phyloP scores from a whole-genome alignment of 1,140 invertebrate species.

The Brevipalpus yothersi region DNA sequence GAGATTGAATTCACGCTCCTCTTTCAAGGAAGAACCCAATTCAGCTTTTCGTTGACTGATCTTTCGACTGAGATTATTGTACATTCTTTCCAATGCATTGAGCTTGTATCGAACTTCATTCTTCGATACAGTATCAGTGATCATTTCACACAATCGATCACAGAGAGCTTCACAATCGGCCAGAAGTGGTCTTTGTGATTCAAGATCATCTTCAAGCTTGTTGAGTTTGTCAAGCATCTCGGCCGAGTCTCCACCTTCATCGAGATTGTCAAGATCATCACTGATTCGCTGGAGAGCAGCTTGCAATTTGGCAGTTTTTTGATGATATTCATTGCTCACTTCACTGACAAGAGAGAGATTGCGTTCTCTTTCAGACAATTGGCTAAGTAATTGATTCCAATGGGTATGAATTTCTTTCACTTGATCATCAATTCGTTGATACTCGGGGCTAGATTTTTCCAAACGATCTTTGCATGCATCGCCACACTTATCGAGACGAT shows the following conservation, averaged over 20 bases:
- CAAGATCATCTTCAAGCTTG: constrained; percentile 57
- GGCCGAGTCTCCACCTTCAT: constrained; percentile 44
- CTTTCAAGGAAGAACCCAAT: constrained; percentile 50
- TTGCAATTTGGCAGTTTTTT: constrained; percentile 45
- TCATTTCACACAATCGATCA: constrained; percentile 52
- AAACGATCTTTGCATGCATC: constrained; percentile 44
- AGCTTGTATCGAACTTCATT: constrained; percentile 73
- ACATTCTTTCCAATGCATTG: constrained; percentile 48
- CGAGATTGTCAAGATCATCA: constrained; percentile 55
- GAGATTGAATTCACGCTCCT: constrained; percentile 50
- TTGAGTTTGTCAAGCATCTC: constrained; percentile 53
- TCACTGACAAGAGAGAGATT: constrained; percentile 62
- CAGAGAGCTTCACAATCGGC: constrained; percentile 66
- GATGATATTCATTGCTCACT: constrained; percentile 68
- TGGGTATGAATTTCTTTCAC: constrained; percentile 25
- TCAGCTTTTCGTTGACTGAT: constrained; percentile 55
- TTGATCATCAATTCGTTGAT: constrained; percentile 33
- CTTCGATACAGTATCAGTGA: constrained; percentile 67
- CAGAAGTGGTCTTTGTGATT: constrained; percentile 55
- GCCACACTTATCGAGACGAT: constrained; percentile 54
- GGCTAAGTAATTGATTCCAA: constrained; percentile 52
- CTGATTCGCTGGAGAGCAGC: constrained; percentile 57
- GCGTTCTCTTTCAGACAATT: constrained; percentile 52
- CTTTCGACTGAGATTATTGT: constrained; percentile 60
- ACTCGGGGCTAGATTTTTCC: constrained; percentile 41